A percentile compares a stretch with the other conserved stretches of the same genome.
Conservation (phyloP, 2,888 invertebrate genomes). For the Rambutsinella grinnellia region DNA sequence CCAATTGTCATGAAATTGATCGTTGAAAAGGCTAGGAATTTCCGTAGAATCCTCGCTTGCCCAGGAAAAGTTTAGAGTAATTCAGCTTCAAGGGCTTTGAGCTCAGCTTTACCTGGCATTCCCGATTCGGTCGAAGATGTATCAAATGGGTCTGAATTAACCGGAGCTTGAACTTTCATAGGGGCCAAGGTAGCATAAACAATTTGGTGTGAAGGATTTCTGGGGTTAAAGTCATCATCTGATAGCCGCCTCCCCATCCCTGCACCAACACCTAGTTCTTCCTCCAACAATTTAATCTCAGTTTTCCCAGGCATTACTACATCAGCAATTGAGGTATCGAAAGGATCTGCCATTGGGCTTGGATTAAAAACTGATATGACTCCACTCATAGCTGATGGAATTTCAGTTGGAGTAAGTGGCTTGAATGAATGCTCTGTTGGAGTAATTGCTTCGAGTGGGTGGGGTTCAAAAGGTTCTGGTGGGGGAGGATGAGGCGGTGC, state of each 20-base stretch:
- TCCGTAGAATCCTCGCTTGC: neutral
- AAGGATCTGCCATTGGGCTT: constrained; percentile 75
- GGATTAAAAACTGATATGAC: constrained; percentile 46
- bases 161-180: constrained; percentile 20
- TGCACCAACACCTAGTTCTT: constrained; percentile 31
- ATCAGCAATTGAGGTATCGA: constrained; percentile 84
- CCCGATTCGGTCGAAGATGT: constrained; percentile 81
- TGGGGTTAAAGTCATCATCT: constrained; percentile 52
- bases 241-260: constrained; percentile 12
- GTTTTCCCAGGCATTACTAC: constrained; percentile 80
- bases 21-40: neutral
- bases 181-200: constrained; percentile 29
- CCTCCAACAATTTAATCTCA: constrained; percentile 75
- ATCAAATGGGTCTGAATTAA: constrained; percentile 82
- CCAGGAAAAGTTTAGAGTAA: constrained; percentile 74
- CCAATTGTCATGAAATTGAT: constrained; percentile 30
- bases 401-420: constrained; percentile 39
- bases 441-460: constrained; percentile 35
- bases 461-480: constrained; percentile 17
- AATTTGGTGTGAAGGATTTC: constrained; percentile 28
- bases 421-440: constrained; percentile 24
- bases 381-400: constrained; percentile 13
- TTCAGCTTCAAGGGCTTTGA: constrained; percentile 84
- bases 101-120: constrained; percentile 80
- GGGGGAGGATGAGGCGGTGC: constrained; percentile 8